Base-by-base conservation (phyloP, 2,113 vertebrate species). In the Burhinus oedicnemus region DNA sequence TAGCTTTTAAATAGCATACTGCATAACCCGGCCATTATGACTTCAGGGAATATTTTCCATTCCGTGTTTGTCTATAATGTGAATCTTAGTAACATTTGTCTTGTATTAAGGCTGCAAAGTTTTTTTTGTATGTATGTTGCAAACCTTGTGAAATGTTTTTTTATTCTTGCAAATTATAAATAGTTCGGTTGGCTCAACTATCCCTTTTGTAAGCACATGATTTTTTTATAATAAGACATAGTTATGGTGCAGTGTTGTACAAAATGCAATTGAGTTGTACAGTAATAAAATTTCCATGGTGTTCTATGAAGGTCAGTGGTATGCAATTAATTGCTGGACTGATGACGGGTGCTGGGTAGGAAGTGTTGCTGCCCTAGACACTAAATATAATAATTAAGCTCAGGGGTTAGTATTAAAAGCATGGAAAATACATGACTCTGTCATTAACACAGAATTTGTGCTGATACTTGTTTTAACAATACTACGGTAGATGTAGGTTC, bases 281-380 rank as follows among this genome's bases (percentile, higher is more conserved):
- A 98, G 98, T 98, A 98, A 98, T 97, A 97, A 98, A 97, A 99
- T 99, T 99, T 98, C 98, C 98, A 99, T 98, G 98, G 98, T 98
- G 97, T 97, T 95, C 94, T 97, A 57, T 95, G 95, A 95, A 97
- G 98, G 98, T 98, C 97, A 98, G 95, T 98, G 98, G 98, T 97
- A 98, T 98, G 98, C 98, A 98, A 98, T 99, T 99, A 99, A 98
- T 98, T 98, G 97, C 97, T 93, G 95, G 90, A 97, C 98, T 95
- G 87, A 90, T 97, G 98, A 98, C 74, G 97, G 97, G 97, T 93
- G 83, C 97, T 98, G 97, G 91, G 92, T 97, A 97, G 98, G 97
- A 99, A 98, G 98, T 98, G 98, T 98, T 98, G 98, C 97, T 98
- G 93, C 96, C 94, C 96, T 96, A 97, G 89, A 97, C 97, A 97